phyloP scores from a whole-genome alignment of 1,140 invertebrate species.

The Watersipora subatra region DNA sequence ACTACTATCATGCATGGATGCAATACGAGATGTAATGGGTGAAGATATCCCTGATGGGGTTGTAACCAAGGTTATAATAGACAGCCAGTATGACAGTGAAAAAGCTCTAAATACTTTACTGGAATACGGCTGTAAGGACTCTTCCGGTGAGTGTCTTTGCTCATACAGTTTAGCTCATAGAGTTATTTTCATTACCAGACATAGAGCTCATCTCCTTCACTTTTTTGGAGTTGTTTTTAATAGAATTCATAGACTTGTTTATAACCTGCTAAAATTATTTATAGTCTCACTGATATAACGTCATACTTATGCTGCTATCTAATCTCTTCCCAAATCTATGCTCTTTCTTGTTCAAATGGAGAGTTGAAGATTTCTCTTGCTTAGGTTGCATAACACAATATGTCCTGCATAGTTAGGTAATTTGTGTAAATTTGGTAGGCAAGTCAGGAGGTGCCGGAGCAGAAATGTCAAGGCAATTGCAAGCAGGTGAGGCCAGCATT shows the following conservation, averaged over 20 bases:
- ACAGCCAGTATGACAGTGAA: constrained; percentile 56
- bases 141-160: not conserved
- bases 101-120: constrained; percentile 58
- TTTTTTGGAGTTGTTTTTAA: not conserved
- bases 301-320: constrained; percentile 16
- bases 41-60: constrained; percentile 56
- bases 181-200: constrained; percentile 2
- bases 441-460: no score
- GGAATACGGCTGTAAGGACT: constrained; percentile 3
- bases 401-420: no score
- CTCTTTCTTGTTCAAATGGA: no score
- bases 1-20: constrained; percentile 67
- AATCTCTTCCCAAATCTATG: no score
- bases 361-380: no score
- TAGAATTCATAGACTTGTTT: no score
- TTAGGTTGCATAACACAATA: no score
- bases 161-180: no score
- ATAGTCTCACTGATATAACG: not conserved
- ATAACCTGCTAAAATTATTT: no score
- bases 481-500: no score
- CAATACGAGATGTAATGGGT: constrained; percentile 63
- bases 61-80: constrained; percentile 52
- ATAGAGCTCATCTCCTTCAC: not conserved
- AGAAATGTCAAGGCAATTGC: no score
- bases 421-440: no score